These are phyloP conservation scores for Rhynchonycteris naso DNA, from an alignment of 2,797 vertebrate genomes.

Conservation along the genomic window DNA sequence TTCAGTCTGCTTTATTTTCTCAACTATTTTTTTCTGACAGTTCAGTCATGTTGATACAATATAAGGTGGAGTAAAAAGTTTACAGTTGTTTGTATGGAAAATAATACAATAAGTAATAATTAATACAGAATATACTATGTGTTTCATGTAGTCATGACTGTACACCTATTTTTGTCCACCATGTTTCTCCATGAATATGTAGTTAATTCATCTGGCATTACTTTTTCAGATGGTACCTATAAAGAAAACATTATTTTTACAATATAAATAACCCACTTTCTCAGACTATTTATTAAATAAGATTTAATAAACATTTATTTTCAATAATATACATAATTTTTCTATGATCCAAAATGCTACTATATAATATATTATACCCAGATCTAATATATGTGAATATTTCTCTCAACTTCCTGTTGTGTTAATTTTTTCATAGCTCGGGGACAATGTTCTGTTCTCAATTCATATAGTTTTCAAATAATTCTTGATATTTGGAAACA, in stretches of 20 bases:
- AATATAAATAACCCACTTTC: background rate
- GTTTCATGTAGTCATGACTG: no score
- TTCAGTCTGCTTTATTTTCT: background rate
- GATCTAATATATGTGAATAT: background rate
- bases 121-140: no score
- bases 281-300: background rate
- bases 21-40: background rate
- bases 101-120: no score
- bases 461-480: background rate
- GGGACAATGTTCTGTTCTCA: background rate
- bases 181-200: background rate
- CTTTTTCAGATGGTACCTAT: background rate
- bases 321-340: background rate
- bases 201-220: background rate
- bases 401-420: background rate
- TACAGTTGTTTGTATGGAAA: no score
- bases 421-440: background rate
- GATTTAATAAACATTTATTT: background rate
- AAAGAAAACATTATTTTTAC: background rate
- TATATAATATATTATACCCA: background rate
- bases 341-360: background rate
- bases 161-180: background rate
- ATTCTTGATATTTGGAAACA: background rate
- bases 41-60: background rate
- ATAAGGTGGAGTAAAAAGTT: background rate